A percentile compares a stretch with the other conserved stretches of the same genome.
Evolutionary conservation across 2,888 invertebrate species (phyloP).

Genomic region (Scaptomyza parva): DNA sequence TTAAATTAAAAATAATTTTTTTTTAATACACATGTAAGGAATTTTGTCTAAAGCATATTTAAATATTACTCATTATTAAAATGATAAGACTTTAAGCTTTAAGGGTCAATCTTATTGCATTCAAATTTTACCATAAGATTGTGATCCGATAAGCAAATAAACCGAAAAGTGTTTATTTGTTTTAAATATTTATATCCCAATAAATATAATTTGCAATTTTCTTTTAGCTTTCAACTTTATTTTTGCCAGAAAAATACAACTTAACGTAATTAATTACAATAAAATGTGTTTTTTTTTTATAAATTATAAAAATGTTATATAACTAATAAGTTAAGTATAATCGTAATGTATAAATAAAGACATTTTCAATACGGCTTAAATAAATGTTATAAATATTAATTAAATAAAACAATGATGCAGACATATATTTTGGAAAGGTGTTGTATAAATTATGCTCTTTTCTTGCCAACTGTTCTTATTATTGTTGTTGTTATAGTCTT

Average conservation of each 20-base stretch:
- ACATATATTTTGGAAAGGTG: conserved; percentile 52
- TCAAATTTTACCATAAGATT: no score
- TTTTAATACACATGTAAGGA: no score
- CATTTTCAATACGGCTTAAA: conserved; percentile 27
- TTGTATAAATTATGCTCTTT: conserved; percentile 45
- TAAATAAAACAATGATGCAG: conserved; percentile 39
- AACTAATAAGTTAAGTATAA: conserved; percentile 34
- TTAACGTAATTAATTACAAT: conserved; percentile 46
- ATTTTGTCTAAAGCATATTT: no score
- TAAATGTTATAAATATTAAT: conserved; percentile 41
- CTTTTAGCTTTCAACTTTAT: conserved; percentile 69
- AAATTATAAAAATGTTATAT: conserved; percentile 40
- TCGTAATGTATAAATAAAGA: conserved; percentile 20
- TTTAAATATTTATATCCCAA: no score
- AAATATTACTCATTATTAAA: no score
- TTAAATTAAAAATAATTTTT: no score
- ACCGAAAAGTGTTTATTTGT: no score
- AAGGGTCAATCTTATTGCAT: no score
- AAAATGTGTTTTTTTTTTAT: conserved; percentile 42
- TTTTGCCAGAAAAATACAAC: conserved; percentile 52
- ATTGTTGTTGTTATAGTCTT: conserved; percentile 62
- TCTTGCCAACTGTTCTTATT: conserved; percentile 53
- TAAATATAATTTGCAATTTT: conserved; percentile 12
- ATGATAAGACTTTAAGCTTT: no score
- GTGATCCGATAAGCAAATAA: no score